These are phyloP conservation scores for Thecophora atra DNA, from an alignment of 2,888 invertebrate species.

Conservation along the genomic window DNA sequence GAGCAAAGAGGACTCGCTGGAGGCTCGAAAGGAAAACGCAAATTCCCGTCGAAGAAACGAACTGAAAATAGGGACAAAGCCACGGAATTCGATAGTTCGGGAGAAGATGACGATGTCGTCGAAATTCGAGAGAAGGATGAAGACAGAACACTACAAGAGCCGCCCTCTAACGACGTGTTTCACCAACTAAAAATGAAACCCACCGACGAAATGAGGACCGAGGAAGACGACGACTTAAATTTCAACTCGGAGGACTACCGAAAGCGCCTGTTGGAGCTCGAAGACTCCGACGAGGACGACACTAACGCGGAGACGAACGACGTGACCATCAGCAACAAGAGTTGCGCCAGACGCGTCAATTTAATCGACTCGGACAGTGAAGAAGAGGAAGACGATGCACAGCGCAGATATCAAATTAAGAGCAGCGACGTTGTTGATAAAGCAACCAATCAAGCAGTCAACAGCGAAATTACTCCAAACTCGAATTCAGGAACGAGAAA, in stretches of 20 bases:
- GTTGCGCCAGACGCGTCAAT: conserved; percentile 60
- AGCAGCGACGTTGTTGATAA: conserved; percentile 47
- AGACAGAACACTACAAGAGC: conserved; percentile 38
- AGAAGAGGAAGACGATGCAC: conserved; percentile 43
- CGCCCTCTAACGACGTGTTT: conserved; percentile 51
- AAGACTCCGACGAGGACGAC: conserved; percentile 50
- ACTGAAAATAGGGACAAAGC: conserved; percentile 35
- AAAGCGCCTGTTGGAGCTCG: conserved; percentile 60
- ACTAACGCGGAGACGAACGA: conserved; percentile 41
- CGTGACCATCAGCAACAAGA: conserved; percentile 48
- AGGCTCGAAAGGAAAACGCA: conserved; percentile 37
- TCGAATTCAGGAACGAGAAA: conserved; percentile 42
- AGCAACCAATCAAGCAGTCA: conserved; percentile 48
- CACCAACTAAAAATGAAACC: conserved; percentile 59
- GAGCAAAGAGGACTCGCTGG: conserved; percentile 52
- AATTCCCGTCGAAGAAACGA: conserved; percentile 36
- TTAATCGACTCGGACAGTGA: conserved; percentile 65
- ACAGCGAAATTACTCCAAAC: conserved; percentile 28
- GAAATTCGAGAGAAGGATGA: conserved; percentile 21
- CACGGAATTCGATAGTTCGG: conserved; percentile 47
- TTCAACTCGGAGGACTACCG: conserved; percentile 64
- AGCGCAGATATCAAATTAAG: conserved; percentile 32
- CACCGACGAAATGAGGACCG: conserved; percentile 51
- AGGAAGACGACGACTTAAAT: conserved; percentile 52
- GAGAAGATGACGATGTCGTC: conserved; percentile 36